Conservation (phyloP, 1,140 invertebrate genomes). For the Halyomorpha halys region DNA sequence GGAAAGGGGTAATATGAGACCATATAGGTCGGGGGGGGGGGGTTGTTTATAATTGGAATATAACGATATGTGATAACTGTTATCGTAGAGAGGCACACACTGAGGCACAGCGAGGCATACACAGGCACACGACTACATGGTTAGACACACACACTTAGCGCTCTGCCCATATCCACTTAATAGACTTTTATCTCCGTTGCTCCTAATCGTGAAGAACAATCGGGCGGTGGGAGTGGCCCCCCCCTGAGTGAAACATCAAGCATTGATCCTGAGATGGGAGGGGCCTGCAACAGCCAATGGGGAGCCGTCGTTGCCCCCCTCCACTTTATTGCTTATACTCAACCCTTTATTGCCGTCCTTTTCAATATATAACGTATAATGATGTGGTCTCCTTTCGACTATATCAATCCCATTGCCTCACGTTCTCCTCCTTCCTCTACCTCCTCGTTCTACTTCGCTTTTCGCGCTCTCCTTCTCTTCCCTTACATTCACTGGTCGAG, state of each 20-base stretch:
- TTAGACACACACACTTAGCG: not conserved
- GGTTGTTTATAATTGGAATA: no score
- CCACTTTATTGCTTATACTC: conserved; percentile 21
- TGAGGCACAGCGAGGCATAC: no score
- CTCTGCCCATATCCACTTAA: conserved; percentile 20
- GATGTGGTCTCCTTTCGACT: conserved; percentile 26
- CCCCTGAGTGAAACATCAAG: conserved; percentile 25
- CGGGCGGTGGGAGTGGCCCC: conserved; percentile 9
- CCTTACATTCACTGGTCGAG: no score
- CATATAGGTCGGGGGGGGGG: not conserved
- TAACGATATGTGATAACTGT: no score
- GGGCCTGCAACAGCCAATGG: conserved; percentile 18
- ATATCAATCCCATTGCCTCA: conserved; percentile 17
- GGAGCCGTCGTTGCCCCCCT: not conserved
- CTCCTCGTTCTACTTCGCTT: no score
- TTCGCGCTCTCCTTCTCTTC: no score
- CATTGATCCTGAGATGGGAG: conserved; percentile 25
- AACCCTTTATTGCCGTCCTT: conserved; percentile 26
- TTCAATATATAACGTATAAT: conserved; percentile 29
- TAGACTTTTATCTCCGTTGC: conserved; percentile 24
- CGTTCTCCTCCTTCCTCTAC: conserved; percentile 1
- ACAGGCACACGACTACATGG: no score
- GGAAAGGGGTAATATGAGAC: not conserved
- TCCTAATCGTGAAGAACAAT: conserved; percentile 25
- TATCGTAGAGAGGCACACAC: no score